A percentile compares a stretch with the other conserved stretches of the same genome.
phyloP scores from a whole-genome alignment of 2,113 vertebrate species.

The Oryzias curvinotus region DNA sequence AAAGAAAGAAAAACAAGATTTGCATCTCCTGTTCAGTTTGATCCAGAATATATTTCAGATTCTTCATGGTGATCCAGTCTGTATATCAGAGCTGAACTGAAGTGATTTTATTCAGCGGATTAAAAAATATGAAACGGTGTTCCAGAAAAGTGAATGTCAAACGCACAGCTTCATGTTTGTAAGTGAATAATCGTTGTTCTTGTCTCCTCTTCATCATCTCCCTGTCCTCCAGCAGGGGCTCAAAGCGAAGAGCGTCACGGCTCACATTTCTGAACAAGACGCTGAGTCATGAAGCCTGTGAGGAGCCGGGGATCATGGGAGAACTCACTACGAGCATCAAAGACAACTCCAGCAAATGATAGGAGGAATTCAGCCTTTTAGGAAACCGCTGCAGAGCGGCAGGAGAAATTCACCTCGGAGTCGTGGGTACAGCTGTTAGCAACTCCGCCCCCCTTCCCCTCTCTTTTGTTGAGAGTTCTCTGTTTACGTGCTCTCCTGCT shows the following conservation, averaged over 20 bases:
- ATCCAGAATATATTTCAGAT: neutral
- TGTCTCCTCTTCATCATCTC: constrained; percentile 7
- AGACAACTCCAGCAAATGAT: too few relatives aligned
- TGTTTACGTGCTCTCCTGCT: too few relatives aligned
- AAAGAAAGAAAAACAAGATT: neutral
- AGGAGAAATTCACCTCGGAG: too few relatives aligned
- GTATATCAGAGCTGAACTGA: neutral
- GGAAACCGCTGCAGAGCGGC: too few relatives aligned
- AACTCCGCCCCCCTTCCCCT: too few relatives aligned
- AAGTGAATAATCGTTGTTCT: constrained; percentile 18
- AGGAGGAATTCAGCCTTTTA: too few relatives aligned
- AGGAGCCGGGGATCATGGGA: constrained; percentile 3
- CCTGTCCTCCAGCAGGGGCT: constrained; percentile 39
- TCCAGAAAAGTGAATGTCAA: too few relatives aligned
- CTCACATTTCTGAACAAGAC: constrained; percentile 38
- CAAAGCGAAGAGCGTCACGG: constrained; percentile 23
- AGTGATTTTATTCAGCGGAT: neutral
- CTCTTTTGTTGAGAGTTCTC: too few relatives aligned
- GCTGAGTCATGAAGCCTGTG: constrained; percentile 37
- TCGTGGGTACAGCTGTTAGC: too few relatives aligned
- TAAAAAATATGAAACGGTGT: too few relatives aligned
- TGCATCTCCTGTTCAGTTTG: neutral
- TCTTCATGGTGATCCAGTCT: neutral
- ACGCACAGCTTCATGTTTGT: constrained; percentile 7
- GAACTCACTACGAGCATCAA: neutral